These are phyloP conservation scores for Mus musculus DNA, from an alignment of 2,113 vertebrate genomes.

Conservation along the genomic window GRCm39 chr11:26461501-26462000, in stretches of 20 bases:
- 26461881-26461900: conserved; percentile 39
- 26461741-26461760: neutral
- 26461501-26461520: neutral
- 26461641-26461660: neutral
- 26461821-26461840: neutral
- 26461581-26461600: neutral
- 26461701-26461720: neutral
- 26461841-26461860: neutral
- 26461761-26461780: neutral
- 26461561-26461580: neutral
- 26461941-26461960: conserved; percentile 34
- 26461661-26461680: neutral
- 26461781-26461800: neutral
- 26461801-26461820: neutral
- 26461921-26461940: neutral
- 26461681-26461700: no score
- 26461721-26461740: neutral
- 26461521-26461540: neutral
- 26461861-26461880: conserved; percentile 15
- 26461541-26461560: neutral
- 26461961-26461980: neutral
- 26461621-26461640: neutral
- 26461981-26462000: neutral
- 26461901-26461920: conserved; percentile 3
- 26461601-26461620: neutral